These are phyloP conservation scores for Mesorhabditis belari DNA, from an alignment of 2,888 invertebrate species.

Conservation along the genomic window DNA sequence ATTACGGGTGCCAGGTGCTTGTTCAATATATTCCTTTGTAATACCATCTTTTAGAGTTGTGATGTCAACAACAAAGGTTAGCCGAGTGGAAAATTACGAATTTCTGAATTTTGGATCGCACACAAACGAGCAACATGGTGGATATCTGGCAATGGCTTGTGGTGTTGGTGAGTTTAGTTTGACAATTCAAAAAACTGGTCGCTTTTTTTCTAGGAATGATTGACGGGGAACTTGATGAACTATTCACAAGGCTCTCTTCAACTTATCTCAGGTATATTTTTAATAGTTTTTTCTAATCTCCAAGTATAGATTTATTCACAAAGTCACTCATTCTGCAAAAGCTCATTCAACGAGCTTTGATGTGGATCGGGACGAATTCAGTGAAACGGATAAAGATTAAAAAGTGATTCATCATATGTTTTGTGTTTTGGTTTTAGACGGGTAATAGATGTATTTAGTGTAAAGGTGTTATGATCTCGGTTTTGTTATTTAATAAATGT, in stretches of 20 bases:
- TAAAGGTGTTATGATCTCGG: neutral
- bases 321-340: neutral
- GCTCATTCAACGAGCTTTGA: neutral
- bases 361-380: neutral
- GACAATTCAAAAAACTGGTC: neutral
- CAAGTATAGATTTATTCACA: neutral
- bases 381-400: neutral
- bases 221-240: conserved; percentile 30
- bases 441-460: neutral
- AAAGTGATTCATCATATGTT: neutral
- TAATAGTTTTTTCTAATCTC: neutral
- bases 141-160: conserved; percentile 43
- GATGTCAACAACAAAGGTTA: conserved; percentile 14
- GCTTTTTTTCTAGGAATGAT: conserved; percentile 20
- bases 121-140: conserved; percentile 26
- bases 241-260: conserved; percentile 26
- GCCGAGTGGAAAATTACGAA: conserved; percentile 26
- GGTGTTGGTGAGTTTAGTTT: conserved; percentile 26
- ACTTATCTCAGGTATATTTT: conserved; percentile 20
- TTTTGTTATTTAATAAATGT: too few species aligned
- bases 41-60: conserved; percentile 25
- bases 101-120: conserved; percentile 42
- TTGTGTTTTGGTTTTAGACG: neutral
- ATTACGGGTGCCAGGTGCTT: conserved; percentile 38
- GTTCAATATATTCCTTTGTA: neutral